A percentile compares a stretch with the other conserved stretches of the same genome.
phyloP scores from a whole-genome alignment of 1,140 invertebrate genomes.

The Cydia strobilella region DNA sequence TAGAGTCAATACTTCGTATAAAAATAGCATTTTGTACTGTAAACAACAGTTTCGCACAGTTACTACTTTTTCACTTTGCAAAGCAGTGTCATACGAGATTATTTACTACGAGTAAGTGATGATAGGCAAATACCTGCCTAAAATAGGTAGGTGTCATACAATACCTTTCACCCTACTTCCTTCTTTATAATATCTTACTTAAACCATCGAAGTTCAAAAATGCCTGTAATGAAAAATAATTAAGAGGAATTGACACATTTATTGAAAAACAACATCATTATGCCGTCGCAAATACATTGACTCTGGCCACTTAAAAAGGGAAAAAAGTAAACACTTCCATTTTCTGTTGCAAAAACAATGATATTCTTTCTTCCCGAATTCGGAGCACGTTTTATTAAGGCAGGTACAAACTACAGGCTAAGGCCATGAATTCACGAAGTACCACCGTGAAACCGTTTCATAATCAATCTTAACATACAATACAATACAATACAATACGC shows the following conservation, averaged over 20 bases:
- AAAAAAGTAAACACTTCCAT: slow-evolving; percentile 18
- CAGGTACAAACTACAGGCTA: slow-evolving; percentile 13
- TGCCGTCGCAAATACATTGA: not conserved
- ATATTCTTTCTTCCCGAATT: slow-evolving; percentile 19
- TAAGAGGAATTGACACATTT: not conserved
- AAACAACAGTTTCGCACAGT: no score
- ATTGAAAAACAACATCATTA: not conserved
- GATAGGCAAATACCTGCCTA: no score
- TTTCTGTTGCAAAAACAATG: not conserved
- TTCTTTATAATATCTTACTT: no score
- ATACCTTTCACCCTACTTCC: no score
- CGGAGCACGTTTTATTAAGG: slow-evolving; percentile 24
- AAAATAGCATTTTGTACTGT: no score
- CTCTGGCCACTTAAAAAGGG: not conserved
- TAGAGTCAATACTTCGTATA: no score
- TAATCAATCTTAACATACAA: slow-evolving; percentile 22
- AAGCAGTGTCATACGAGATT: no score
- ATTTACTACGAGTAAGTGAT: no score
- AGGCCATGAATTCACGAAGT: slow-evolving; percentile 11
- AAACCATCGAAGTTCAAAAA: no score
- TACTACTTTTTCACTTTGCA: no score
- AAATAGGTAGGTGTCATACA: no score
- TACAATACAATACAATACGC: no score
- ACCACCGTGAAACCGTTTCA: not conserved
- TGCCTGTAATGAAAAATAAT: not conserved